phyloP scores from a whole-genome alignment of 2,797 vertebrate species.

The Typhlichthys eigenmanni region DNA sequence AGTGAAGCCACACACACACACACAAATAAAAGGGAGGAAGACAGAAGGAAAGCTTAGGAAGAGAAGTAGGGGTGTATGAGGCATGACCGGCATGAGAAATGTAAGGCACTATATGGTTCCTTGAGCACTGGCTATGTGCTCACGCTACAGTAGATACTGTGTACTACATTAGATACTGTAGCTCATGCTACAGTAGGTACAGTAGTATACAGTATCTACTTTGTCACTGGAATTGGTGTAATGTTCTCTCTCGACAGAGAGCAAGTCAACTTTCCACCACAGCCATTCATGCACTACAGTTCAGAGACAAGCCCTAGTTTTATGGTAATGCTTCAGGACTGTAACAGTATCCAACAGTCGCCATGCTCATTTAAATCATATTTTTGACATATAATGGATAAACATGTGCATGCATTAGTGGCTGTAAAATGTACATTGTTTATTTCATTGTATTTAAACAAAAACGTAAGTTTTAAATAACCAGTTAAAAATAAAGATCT shows the following conservation, averaged over 20 bases:
- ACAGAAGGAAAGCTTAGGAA: constrained; percentile 48
- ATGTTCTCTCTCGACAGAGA: no score
- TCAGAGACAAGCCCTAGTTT: no score
- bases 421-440: background rate
- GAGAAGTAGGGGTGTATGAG: constrained; percentile 13
- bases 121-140: background rate
- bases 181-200: no score
- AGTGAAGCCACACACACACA: constrained; percentile 28
- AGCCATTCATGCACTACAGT: no score
- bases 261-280: no score
- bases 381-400: no score
- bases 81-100: background rate
- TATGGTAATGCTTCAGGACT: no score
- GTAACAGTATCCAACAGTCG: no score
- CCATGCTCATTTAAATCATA: no score
- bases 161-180: no score
- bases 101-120: background rate
- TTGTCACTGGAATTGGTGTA: no score
- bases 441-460: background rate
- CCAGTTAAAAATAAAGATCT: background rate
- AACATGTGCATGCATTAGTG: background rate
- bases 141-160: background rate
- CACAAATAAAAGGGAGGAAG: constrained; percentile 42
- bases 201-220: no score
- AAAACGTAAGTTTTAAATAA: background rate